These are phyloP conservation scores for Sceloporus undulatus DNA, from an alignment of 2,113 vertebrate genomes.

Conservation along the genomic window DNA sequence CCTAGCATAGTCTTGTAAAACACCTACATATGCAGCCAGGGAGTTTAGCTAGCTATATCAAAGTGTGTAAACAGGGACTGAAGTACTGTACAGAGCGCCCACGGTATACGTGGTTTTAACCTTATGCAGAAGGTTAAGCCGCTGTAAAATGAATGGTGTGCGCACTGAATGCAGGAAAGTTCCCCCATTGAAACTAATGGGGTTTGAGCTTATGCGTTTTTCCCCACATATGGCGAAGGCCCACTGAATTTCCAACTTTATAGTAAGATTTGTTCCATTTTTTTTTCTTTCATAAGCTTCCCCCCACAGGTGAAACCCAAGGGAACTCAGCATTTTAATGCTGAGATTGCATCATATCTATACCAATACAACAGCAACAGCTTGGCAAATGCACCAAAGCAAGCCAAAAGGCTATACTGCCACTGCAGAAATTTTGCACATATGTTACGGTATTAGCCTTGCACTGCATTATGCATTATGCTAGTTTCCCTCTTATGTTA, in stretches of 20 bases:
- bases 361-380: neutral
- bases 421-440: neutral
- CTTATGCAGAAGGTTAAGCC: no score
- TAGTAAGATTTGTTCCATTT: neutral
- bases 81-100: no score
- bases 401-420: neutral
- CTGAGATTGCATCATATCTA: neutral
- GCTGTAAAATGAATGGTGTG: no score
- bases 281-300: no score
- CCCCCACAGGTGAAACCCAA: no score
- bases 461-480: neutral
- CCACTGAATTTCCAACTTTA: neutral
- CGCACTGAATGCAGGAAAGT: no score
- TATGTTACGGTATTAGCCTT: neutral
- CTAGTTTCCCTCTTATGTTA: neutral
- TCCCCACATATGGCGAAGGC: no score
- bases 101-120: no score
- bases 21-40: neutral
- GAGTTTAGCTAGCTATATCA: neutral
- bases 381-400: neutral
- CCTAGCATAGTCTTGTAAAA: neutral
- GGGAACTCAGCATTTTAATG: neutral
- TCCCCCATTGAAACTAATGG: no score
- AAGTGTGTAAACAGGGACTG: neutral
- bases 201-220: no score